Percentiles rank a stretch among this genome's conserved stretches.
These are phyloP conservation scores for Dromius quadrimaculatus DNA, from an alignment of 2,888 invertebrate species.

Conservation along the genomic window DNA sequence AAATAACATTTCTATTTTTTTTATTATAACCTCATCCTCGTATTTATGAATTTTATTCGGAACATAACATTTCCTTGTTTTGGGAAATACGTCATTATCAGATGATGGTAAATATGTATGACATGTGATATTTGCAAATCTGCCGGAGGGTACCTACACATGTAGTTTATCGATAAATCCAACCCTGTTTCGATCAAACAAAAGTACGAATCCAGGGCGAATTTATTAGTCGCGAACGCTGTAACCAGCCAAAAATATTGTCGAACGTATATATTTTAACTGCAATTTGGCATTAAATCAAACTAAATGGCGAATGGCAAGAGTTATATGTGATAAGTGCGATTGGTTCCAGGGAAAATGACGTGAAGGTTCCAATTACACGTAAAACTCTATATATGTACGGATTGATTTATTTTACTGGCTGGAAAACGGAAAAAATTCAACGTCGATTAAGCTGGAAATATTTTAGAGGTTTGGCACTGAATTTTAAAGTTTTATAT, in stretches of 20 bases:
- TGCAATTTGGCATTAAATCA: slow-evolving; percentile 52
- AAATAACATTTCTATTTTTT: too few species aligned
- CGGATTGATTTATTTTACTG: not conserved
- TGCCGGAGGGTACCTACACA: slow-evolving; percentile 11
- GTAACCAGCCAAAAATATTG: slow-evolving; percentile 49
- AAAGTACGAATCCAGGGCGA: slow-evolving; percentile 39
- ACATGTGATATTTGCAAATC: slow-evolving; percentile 25
- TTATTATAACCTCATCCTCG: too few species aligned
- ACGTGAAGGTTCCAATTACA: slow-evolving; percentile 12
- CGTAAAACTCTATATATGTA: slow-evolving; percentile 1
- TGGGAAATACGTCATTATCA: slow-evolving; percentile 1
- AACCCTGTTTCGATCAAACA: slow-evolving; percentile 37
- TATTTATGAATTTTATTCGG: slow-evolving; percentile 18
- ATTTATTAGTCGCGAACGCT: slow-evolving; percentile 49
- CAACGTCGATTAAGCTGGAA: not conserved
- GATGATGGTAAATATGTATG: too few species aligned
- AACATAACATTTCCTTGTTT: slow-evolving; percentile 26
- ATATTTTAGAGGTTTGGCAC: not conserved
- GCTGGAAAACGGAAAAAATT: not conserved
- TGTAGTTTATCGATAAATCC: slow-evolving; percentile 40
- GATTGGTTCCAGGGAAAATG: slow-evolving; percentile 37
- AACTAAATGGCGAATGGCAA: slow-evolving; percentile 49
- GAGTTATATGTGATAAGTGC: slow-evolving; percentile 50
- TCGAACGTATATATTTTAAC: slow-evolving; percentile 52
- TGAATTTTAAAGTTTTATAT: slow-evolving; percentile 4